Percentiles rank a stretch among this genome's conserved stretches.
phyloP scores from a whole-genome alignment of 2,888 invertebrate species.

The Drosophila ezoana region DNA sequence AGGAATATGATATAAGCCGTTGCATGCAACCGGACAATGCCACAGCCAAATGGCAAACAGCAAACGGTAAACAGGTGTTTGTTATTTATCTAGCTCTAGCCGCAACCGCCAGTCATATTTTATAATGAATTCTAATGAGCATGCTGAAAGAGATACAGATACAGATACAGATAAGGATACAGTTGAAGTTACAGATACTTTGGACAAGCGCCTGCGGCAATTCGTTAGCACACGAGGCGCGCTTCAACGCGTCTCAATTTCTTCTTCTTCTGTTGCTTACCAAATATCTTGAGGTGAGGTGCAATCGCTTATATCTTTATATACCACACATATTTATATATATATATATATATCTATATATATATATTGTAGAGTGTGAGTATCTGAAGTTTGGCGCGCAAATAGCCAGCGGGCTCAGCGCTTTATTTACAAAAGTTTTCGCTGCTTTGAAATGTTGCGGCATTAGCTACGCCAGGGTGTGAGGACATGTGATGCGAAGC shows the following conservation, averaged over 20 bases:
- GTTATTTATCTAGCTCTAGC: conserved; percentile 45
- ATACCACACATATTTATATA: no score
- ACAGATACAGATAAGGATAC: conserved; percentile 1
- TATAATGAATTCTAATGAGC: conserved; percentile 71
- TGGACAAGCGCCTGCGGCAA: conserved; percentile 38
- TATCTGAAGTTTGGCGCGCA: conserved; percentile 41
- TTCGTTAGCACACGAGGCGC: conserved; percentile 62
- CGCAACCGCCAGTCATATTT: conserved; percentile 16
- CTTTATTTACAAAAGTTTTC: conserved; percentile 43
- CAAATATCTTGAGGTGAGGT: conserved; percentile 40
- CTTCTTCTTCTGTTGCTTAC: conserved; percentile 1
- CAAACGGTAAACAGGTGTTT: conserved; percentile 55
- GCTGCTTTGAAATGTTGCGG: conserved; percentile 35
- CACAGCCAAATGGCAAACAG: conserved; percentile 7
- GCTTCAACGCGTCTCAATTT: conserved; percentile 55
- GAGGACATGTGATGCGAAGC: conserved; percentile 18
- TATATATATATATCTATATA: no score
- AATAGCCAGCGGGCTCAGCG: conserved; percentile 56
- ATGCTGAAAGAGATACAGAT: conserved; percentile 27
- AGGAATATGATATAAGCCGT: conserved; percentile 41
- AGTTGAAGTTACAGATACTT: conserved; percentile 15
- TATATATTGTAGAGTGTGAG: conserved; percentile 5
- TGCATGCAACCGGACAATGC: conserved; percentile 28
- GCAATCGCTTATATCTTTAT: neutral
- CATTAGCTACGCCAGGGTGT: conserved; percentile 13